Base-by-base conservation (phyloP, 2,113 vertebrate genomes). In the Nerophis ophidion region DNA sequence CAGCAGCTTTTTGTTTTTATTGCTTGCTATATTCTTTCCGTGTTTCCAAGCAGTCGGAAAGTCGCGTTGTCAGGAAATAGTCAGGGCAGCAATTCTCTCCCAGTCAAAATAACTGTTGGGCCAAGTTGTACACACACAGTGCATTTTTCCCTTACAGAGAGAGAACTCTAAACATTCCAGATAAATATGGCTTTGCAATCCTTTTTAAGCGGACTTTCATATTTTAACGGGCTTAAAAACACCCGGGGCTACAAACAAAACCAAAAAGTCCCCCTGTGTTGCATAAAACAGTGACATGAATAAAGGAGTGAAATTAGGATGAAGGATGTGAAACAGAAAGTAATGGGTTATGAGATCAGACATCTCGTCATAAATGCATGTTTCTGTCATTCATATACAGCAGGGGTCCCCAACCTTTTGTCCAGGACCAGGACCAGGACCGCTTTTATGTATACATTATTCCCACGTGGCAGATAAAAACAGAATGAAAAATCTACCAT, bases 231-330 rank as follows among this genome's bases (percentile, higher is more conserved):
- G 9, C 35, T 16, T 12, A 52, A 35, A 35, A 35, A 26, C 9
- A 60, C 59, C 5, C 1, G 57, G 13, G 14, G 26, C 26, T 26
- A 26, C 26, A 26, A 26, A 26, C 26, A 26, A 26, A 26, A 26
- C 26, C 26, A 26, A 26, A 26, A 26, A 26, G 26, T 26, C 67
- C 35, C 36, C 10, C 63, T 11, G 48, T 51, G 42, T 57, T 19
- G 61, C 17, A 66, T 40, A 75, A 72, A 71, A 70, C 44, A 46
- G 51, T 60, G 49, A 53, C 71, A 72, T 76, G 70, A 74, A 79
- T 74, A 71, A 60, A 47, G 68, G 57, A 69, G 44, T 49, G 53
- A 63, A 71, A 56, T 42, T 11, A 3, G 42, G 36, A 11, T 16
- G 35, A 38, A 16, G 34, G 9, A 38, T 54, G 7, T 10, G 36